phyloP scores from a whole-genome alignment of 2,113 vertebrate species.

The Poicephalus gulielmi region DNA sequence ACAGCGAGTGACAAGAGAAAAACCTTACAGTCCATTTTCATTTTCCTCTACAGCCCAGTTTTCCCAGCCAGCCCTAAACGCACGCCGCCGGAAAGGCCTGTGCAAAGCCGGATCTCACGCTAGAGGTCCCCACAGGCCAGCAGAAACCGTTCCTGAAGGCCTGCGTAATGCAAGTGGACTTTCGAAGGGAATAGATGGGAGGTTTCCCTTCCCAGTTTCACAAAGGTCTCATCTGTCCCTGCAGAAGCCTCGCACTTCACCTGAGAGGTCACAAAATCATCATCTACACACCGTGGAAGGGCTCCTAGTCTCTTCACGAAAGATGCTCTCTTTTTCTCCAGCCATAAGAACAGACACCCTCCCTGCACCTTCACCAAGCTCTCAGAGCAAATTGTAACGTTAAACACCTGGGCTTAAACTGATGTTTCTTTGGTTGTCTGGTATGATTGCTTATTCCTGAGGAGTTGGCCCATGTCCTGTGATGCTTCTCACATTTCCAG shows the following conservation, averaged over 20 bases:
- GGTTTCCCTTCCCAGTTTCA: not conserved
- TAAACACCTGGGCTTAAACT: not conserved
- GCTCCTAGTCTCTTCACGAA: not conserved
- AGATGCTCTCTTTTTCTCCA: not conserved
- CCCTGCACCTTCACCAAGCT: not conserved
- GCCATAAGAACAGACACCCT: not conserved
- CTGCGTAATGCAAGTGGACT: not conserved
- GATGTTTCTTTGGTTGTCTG: not conserved
- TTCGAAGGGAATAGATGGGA: not conserved
- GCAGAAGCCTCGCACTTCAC: not conserved
- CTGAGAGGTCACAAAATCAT: not conserved
- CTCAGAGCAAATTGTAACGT: not conserved
- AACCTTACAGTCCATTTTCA: not conserved
- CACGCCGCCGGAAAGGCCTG: not conserved
- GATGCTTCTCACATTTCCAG: not conserved
- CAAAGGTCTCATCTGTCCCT: not conserved
- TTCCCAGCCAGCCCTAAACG: not conserved
- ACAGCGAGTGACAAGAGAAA: not conserved
- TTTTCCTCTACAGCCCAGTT: not conserved
- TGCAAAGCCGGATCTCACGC: conserved; percentile 22
- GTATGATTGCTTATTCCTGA: not conserved
- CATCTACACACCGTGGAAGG: not conserved
- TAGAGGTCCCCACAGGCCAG: conserved; percentile 68
- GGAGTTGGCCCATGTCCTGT: not conserved
- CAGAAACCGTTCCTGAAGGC: not conserved